Base-by-base conservation (phyloP, 2,888 invertebrate genomes). In the Conistra vaccinii region DNA sequence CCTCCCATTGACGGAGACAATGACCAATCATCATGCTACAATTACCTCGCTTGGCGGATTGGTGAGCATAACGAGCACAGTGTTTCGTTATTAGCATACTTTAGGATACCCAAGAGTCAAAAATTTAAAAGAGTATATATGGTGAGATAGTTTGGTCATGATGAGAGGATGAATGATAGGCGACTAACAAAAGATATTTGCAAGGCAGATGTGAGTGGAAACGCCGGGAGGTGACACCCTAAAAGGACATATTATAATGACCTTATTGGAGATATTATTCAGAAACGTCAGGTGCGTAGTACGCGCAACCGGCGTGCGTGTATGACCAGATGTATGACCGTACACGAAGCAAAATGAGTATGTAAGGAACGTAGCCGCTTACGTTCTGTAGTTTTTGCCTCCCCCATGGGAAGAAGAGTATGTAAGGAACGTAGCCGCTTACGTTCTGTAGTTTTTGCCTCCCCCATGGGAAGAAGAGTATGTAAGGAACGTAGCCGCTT, bases 1-100 rank as follows among this genome's bases (percentile, higher is more conserved):
- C 81, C 48, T 62, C 39, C n/a, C 55, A 74, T 26, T 81, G 48
- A 55, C 23, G 45, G 74, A 61, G 17, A 57, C 61, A 55, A 61
- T 55, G 61, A 60, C 55, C 39, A 73, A 73, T 76, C 81, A 61
- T 73, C 14, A 60, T 53, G 32, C 42, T 32, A 53, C 26, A 70
- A 70, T 53, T 70, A 60, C 17, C 32, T 51, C 32, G 17, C 58
- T 42, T 29, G 39, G n/a, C 23, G 17, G 23, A 55, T 68, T 74
- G 32, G 20, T 35, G 53, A 74, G 23, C 23, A 29, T 29, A 78
- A 2, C 26, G 17, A 29, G 17, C 9, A 23, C 26, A 32, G 20
- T 39, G n/a, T 51, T 53, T 70, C 29, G 51, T 42, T 76, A 17
- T 51, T 14, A 35, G 4, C 10, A 17, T n/a, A 61, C 29, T 39